These are phyloP conservation scores for Tanypteryx hageni DNA, from an alignment of 2,888 invertebrate species.

Conservation along the genomic window DNA sequence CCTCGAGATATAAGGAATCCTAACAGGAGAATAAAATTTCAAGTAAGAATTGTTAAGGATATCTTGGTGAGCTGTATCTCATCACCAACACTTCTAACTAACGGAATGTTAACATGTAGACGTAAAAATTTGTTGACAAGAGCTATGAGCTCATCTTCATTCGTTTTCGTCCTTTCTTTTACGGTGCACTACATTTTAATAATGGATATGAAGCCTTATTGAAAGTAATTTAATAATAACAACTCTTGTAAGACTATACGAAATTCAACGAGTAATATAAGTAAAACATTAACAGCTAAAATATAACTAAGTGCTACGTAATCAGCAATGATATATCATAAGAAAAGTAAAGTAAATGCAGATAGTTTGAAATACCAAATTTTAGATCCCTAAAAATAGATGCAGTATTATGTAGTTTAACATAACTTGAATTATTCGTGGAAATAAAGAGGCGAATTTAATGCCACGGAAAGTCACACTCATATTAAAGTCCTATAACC, in stretches of 20 bases:
- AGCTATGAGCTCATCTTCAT: neutral
- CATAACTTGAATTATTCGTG: neutral
- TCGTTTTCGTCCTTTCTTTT: neutral
- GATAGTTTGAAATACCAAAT: neutral
- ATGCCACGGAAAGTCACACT: neutral
- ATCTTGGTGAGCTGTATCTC: no score
- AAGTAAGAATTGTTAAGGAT: no score
- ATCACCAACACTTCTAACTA: no score
- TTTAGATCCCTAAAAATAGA: neutral
- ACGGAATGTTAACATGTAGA: no score
- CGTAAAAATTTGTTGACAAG: neutral
- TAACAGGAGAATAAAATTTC: no score
- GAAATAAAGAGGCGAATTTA: neutral
- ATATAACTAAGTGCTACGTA: neutral
- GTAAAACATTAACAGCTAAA: neutral
- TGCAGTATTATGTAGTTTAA: neutral
- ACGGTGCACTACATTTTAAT: neutral
- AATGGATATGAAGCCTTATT: neutral
- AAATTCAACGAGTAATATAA: neutral
- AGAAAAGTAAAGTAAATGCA: no score
- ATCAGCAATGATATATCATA: neutral
- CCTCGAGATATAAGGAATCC: no score
- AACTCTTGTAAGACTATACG: neutral
- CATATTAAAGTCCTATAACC: neutral
- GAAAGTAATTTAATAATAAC: neutral